Evolutionary conservation across 1,140 invertebrate genomes (phyloP), one percentile per base, ranked within the genome.

Genomic region (Drosophila navojoa): DNA sequence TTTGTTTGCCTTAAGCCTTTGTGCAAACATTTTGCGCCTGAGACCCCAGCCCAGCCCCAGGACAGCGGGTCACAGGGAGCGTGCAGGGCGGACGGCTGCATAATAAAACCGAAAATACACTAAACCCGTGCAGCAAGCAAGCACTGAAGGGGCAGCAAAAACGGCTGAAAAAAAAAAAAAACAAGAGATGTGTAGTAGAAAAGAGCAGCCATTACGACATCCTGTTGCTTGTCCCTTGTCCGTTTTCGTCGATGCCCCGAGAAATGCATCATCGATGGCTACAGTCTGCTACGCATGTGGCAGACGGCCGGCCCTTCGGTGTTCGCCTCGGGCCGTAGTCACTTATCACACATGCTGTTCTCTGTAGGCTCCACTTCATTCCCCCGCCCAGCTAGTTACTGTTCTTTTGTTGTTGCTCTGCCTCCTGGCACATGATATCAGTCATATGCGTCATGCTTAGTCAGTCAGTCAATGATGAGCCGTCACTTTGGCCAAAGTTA

Each of bases 1-100:
- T 90, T 90, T 90, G 86, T 90, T 90, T 90, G 86, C 81, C 81
- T 80, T 90, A 90, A 90, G 86, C 86, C 86, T 86, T 90, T 90
- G 86, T 87, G 87, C 86, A 90, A 85, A 90, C 81, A 90, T 90
- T 90, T 90, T 85, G 79, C 76, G 71, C 84, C 79, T 87, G 67
- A 62, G 82, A 66, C 57, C 72, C 16, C 42, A 68, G 57, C 60
- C 72, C 44, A 68, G 57, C 60, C 76, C 38, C 44, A 61, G 74
- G 68, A 71, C 54, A 47, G 57, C 40, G 19, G 38, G 42, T 52
- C 55, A 63, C 49, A 52, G 38, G 45, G 52, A 45, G 53, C 49
- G 57, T 49, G 57, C 71, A 79, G 45, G 47, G 50, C 71, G 32
- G 32, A 32, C 32, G 70, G 64, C 84, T 87, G 84, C 79, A 84